Evolutionary conservation across 2,113 vertebrate genomes (phyloP).

Genomic region (Callipepla californica): DNA sequence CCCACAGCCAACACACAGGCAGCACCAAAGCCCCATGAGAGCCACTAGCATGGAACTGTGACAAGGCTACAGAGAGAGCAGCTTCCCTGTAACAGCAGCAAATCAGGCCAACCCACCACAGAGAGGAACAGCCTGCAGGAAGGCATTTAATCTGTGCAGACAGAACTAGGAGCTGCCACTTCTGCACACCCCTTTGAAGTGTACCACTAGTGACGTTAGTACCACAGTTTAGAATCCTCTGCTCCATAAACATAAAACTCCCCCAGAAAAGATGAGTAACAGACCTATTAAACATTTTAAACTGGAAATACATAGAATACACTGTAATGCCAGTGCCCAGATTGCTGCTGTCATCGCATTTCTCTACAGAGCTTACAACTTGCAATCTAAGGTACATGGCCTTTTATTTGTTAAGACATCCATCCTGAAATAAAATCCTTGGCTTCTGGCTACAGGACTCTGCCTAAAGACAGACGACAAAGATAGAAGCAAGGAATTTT

Average conservation of each 20-base stretch:
- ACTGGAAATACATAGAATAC: neutral
- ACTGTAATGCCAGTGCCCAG: neutral
- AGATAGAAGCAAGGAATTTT: neutral
- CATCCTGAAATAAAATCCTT: neutral
- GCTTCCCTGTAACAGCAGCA: neutral
- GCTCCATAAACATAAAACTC: neutral
- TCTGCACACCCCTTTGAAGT: neutral
- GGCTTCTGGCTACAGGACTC: neutral
- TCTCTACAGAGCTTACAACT: neutral
- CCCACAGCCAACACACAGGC: accelerated
- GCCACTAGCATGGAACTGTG: accelerated
- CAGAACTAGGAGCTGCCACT: neutral
- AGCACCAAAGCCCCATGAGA: accelerated
- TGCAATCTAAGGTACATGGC: neutral
- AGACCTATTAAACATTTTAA: neutral
- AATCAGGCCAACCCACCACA: neutral
- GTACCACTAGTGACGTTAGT: neutral
- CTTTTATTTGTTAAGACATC: neutral
- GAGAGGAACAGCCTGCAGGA: neutral
- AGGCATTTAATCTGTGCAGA: neutral
- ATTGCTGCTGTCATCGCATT: neutral
- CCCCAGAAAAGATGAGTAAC: neutral
- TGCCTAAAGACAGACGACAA: neutral
- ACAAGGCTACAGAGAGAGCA: neutral
- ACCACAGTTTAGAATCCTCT: neutral